phyloP scores from a whole-genome alignment of 64 coral and sea anemone species.

The Astreopora myriophthalma region DNA sequence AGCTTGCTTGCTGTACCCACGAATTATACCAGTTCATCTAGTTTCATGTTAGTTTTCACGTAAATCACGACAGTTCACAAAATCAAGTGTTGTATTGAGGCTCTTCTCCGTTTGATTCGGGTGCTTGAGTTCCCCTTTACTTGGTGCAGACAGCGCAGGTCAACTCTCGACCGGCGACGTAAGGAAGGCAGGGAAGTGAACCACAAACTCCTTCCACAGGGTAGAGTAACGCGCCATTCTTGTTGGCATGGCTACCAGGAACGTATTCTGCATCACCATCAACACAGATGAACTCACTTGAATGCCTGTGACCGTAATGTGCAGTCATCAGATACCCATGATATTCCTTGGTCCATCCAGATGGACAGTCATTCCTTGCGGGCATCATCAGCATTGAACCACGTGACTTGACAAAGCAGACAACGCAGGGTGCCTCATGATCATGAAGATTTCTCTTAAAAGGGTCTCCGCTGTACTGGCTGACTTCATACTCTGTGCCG shows the following conservation, averaged over 20 bases:
- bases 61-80: not conserved
- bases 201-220: constrained; percentile 17
- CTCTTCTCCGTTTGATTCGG: not conserved
- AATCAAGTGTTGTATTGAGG: no score
- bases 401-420: constrained; percentile 36
- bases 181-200: not conserved
- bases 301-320: not conserved
- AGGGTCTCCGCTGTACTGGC: not conserved
- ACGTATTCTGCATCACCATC: constrained; percentile 17
- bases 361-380: constrained; percentile 49
- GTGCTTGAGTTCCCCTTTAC: not conserved
- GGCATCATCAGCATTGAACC: constrained; percentile 47
- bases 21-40: no score
- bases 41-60: not conserved
- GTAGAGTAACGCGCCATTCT: constrained; percentile 37
- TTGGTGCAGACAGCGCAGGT: constrained; percentile 52
- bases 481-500: constrained; percentile 1
- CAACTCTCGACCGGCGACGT: not conserved
- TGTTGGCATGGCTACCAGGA: not conserved
- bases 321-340: constrained; percentile 34
- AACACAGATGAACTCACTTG: constrained; percentile 47
- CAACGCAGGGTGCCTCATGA: constrained; percentile 35
- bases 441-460: not conserved
- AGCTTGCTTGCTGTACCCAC: no score
- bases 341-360: constrained; percentile 58